phyloP scores from a whole-genome alignment of 2,797 vertebrate species.

The Podargus strigoides region DNA sequence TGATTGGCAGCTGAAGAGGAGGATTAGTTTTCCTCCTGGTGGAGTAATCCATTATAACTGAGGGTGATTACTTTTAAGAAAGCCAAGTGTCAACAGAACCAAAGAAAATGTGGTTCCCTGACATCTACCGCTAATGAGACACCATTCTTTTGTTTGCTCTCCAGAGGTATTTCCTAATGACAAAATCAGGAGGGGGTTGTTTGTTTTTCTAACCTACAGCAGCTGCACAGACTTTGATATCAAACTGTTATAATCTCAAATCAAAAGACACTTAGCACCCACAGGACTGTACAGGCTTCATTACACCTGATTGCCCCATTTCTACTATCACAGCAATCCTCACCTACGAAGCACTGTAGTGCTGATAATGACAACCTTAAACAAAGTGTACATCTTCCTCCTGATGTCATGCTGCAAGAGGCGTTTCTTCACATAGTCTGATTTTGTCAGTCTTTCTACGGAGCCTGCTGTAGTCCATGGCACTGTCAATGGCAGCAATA shows the following conservation, averaged over 20 bases:
- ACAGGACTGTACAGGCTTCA: background rate
- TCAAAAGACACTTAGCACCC: background rate
- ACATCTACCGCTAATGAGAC: background rate
- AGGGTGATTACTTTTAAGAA: constrained; percentile 25
- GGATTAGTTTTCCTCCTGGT: constrained; percentile 52
- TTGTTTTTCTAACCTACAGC: background rate
- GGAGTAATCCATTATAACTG: constrained; percentile 24
- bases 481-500: background rate
- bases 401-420: background rate
- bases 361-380: background rate
- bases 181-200: background rate
- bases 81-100: constrained; percentile 14
- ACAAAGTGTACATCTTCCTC: background rate
- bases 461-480: background rate
- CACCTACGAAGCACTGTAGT: background rate
- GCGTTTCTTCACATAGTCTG: background rate
- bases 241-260: background rate
- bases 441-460: background rate
- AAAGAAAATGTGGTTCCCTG: constrained; percentile 3
- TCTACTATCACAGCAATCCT: background rate
- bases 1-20: constrained; percentile 46
- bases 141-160: constrained; percentile 12
- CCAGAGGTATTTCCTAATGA: constrained; percentile 16
- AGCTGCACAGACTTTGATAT: background rate
- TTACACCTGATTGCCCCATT: background rate